These are phyloP conservation scores for Hoplodrina ambigua DNA, from an alignment of 2,888 invertebrate species.

Conservation along the genomic window DNA sequence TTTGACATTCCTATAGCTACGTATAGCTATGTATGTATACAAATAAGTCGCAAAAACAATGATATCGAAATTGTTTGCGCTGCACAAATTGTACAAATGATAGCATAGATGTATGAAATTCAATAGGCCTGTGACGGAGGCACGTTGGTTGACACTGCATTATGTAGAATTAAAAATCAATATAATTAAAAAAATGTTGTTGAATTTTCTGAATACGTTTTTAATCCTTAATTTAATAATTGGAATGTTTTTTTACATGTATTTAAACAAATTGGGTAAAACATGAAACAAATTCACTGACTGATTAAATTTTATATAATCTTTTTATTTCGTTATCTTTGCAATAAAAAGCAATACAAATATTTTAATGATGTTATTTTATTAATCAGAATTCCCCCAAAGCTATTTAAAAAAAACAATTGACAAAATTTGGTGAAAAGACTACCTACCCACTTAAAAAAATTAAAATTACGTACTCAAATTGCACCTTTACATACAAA, in stretches of 20 bases:
- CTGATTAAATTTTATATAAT: too few relatives aligned
- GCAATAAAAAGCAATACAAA: too few relatives aligned
- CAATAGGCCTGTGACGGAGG: conserved; percentile 20
- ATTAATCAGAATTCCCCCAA: too few relatives aligned
- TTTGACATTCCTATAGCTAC: conserved; percentile 25
- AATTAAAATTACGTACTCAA: background rate
- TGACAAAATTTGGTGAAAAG: background rate
- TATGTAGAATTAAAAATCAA: background rate
- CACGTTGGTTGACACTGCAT: background rate
- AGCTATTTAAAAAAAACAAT: too few relatives aligned
- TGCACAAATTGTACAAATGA: conserved; percentile 34
- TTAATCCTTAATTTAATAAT: too few relatives aligned
- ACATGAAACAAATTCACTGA: too few relatives aligned
- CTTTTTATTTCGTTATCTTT: too few relatives aligned
- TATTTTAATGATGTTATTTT: too few relatives aligned
- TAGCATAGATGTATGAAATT: conserved; percentile 32
- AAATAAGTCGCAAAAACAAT: conserved; percentile 56
- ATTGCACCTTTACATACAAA: background rate
- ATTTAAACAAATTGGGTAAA: too few relatives aligned
- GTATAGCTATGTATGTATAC: conserved; percentile 35
- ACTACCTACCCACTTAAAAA: background rate
- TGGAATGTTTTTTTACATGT: too few relatives aligned
- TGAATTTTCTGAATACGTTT: too few relatives aligned
- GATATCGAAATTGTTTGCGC: conserved; percentile 48
- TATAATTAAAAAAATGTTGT: too few relatives aligned